phyloP scores from a whole-genome alignment of 1,140 invertebrate species.

The Drosophila ironensis region DNA sequence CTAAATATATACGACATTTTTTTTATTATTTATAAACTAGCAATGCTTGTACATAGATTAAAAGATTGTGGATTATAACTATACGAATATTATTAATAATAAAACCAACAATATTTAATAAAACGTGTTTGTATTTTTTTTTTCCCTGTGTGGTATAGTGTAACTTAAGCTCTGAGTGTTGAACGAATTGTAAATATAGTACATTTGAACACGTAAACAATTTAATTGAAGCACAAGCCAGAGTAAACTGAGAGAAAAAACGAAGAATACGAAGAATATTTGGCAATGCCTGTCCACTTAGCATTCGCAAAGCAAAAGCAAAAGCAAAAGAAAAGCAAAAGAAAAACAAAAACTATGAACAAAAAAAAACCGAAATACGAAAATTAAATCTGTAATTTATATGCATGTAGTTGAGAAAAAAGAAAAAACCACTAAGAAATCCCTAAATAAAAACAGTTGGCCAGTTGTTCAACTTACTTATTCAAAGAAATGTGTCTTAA shows the following conservation, averaged over 20 bases:
- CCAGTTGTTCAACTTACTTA: conserved; percentile 66
- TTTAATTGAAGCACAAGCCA: conserved; percentile 54
- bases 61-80: conserved; percentile 55
- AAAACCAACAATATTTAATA: conserved; percentile 39
- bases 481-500: conserved; percentile 72
- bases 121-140: conserved; percentile 26
- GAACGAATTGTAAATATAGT: conserved; percentile 61
- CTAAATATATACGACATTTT: conserved; percentile 27
- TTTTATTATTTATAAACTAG: conserved; percentile 64
- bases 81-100: conserved; percentile 44
- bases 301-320: conserved; percentile 7
- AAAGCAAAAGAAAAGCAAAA: conserved; percentile 4
- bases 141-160: background rate
- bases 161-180: conserved; percentile 70
- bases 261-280: conserved; percentile 10
- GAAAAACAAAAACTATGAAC: background rate
- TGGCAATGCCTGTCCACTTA: conserved; percentile 27
- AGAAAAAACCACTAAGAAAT: background rate
- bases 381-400: conserved; percentile 22
- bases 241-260: background rate
- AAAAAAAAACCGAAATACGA: conserved; percentile 1
- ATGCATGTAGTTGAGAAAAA: conserved; percentile 34
- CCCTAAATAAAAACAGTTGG: conserved; percentile 35
- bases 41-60: conserved; percentile 70
- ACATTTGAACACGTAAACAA: conserved; percentile 52